Evolutionary conservation across 2,797 vertebrate genomes (phyloP).

Genomic region (Chelon labrosus): DNA sequence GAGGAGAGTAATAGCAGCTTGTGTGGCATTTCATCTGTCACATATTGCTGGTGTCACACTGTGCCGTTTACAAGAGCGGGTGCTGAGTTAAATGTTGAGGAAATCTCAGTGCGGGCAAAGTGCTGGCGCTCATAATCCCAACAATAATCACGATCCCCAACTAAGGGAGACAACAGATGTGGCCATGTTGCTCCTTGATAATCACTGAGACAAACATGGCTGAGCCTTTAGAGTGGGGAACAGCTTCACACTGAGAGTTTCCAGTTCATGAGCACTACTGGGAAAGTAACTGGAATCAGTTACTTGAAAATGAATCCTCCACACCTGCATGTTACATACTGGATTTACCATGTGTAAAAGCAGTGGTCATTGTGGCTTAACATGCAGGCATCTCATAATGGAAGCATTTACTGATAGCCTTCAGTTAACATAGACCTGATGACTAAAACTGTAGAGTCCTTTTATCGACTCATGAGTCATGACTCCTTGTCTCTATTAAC

Average conservation of each 20-base stretch:
- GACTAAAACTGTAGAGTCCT: too few relatives aligned
- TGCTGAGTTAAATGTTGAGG: constrained; percentile 43
- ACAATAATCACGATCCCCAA: constrained; percentile 32
- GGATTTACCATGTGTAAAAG: too few relatives aligned
- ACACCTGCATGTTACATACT: too few relatives aligned
- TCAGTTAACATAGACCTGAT: too few relatives aligned
- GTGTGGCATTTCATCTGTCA: constrained; percentile 55
- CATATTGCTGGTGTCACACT: constrained; percentile 45
- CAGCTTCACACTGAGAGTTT: constrained; percentile 14
- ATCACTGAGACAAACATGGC: not conserved
- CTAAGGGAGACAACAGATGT: constrained; percentile 42
- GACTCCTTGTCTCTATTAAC: too few relatives aligned
- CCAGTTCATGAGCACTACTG: not conserved
- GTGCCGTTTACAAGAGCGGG: constrained; percentile 43
- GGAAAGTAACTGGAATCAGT: not conserved
- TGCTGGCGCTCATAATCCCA: constrained; percentile 26
- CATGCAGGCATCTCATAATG: too few relatives aligned
- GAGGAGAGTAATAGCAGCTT: constrained; percentile 37
- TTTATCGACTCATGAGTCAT: too few relatives aligned
- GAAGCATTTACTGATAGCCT: too few relatives aligned
- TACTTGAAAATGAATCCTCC: not conserved
- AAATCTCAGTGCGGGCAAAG: constrained; percentile 30
- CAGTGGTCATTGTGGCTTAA: too few relatives aligned
- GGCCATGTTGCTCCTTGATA: constrained; percentile 22
- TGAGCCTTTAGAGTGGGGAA: constrained; percentile 18